Evolutionary conservation across 2,888 invertebrate genomes (phyloP), one percentile per base, ranked within the genome.

Genomic region (Ormyrus nitidulus): DNA sequence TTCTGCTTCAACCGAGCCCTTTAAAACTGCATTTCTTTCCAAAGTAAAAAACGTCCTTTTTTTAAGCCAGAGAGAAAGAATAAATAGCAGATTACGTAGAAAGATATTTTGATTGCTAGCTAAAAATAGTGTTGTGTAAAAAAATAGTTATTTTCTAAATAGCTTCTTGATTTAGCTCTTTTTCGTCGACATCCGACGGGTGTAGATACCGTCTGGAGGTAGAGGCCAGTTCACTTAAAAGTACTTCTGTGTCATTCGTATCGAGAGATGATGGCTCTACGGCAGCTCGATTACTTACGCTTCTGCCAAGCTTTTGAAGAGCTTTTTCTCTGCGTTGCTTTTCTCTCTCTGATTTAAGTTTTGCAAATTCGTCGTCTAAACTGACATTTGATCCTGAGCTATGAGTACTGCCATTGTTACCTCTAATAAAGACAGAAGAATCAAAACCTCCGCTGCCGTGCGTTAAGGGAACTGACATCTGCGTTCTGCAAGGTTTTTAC

Each of bases 281-380:
- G 34, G 66, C 59, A 5, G 78, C 82, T 8, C 83, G 81, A 80
- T 85, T 84, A 0, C 92, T 92, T 82, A 93, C 93, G 59, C 92
- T 90, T 62, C 93, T 93, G 75, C 94, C 92, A 6, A 94, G 87
- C 85, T 93, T 94, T 83, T 93, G 93, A 83, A 93, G 90, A 83
- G 93, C 93, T 73, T 93, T 92, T 75, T 93, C 92, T 6, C 92
- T 90, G n/a, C 95, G 92, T 87, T 95, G 94, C 86, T 94, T 94
- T 85, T 95, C 94, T 2, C 96, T 92, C 75, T 93, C 92, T 64
- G 92, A 92, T 86, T 94, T 94, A 68, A 96, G 90, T 79, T 94
- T 93, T 65, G 94, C 93, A 86, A 96, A 96, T 83, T 96, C 95
- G 85, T 95, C 95, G 77, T 93, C 85, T 19, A 82, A 82, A 4